phyloP scores from a whole-genome alignment of 2,888 invertebrate genomes.

The Hypolimnas misippus region DNA sequence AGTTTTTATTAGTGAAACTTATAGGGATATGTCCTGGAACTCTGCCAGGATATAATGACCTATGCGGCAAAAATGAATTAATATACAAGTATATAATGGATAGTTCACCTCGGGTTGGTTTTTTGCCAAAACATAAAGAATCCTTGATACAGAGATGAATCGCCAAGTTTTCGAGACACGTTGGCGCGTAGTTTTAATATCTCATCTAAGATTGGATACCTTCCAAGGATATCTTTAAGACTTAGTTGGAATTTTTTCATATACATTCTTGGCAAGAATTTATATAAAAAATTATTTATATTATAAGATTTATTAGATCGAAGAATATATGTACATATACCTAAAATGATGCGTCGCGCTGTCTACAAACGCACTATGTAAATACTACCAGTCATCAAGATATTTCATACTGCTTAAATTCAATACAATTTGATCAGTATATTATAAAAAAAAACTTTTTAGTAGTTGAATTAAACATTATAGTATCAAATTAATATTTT shows the following conservation, averaged over 20 bases:
- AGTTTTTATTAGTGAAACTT: too few relatives aligned
- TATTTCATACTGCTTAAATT: too few relatives aligned
- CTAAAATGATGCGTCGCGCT: too few relatives aligned
- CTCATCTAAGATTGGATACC: slow-evolving; percentile 21
- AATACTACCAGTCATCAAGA: too few relatives aligned
- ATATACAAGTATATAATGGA: neutral
- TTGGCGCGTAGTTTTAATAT: slow-evolving; percentile 18
- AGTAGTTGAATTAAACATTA: too few relatives aligned
- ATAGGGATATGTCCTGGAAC: too few relatives aligned
- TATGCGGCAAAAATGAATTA: neutral
- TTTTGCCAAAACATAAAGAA: slow-evolving; percentile 25
- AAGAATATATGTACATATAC: neutral
- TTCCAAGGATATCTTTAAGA: slow-evolving; percentile 19
- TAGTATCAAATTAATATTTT: too few relatives aligned
- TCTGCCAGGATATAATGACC: neutral
- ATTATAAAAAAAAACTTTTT: too few relatives aligned
- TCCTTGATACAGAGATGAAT: slow-evolving; percentile 10
- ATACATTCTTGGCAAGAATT: slow-evolving; percentile 3
- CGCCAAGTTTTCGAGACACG: slow-evolving; percentile 15
- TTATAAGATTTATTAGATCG: too few relatives aligned
- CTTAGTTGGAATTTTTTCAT: slow-evolving; percentile 14
- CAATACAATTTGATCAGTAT: too few relatives aligned
- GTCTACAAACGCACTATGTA: too few relatives aligned
- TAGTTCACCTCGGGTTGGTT: neutral
- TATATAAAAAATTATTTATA: too few relatives aligned